Percentiles rank a stretch among this genome's conserved stretches.
Conservation (phyloP, 2,888 invertebrate species). For the Acanthosoma haemorrhoidale region DNA sequence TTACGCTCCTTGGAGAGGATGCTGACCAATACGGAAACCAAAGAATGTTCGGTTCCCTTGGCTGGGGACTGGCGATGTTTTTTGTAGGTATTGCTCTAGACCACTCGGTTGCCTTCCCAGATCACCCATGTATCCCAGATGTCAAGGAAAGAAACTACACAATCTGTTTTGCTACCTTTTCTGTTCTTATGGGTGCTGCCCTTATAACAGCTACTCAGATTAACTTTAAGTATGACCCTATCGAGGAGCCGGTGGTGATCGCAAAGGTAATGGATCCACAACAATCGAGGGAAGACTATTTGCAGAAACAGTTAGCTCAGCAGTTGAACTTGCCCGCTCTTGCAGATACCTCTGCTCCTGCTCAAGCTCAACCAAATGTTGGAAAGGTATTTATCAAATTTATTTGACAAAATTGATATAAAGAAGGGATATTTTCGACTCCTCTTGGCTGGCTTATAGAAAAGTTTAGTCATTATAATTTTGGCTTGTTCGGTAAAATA, state of each 20-base stretch:
- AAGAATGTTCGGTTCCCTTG: slow-evolving; percentile 95
- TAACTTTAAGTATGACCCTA: slow-evolving; percentile 52
- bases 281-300: slow-evolving; percentile 63
- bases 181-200: slow-evolving; percentile 90
- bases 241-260: slow-evolving; percentile 45
- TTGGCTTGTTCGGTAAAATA: too few relatives aligned
- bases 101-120: slow-evolving; percentile 91
- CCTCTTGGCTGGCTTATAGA: too few relatives aligned
- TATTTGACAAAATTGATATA: too few relatives aligned
- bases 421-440: too few relatives aligned
- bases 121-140: slow-evolving; percentile 81
- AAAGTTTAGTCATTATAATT: too few relatives aligned
- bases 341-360: slow-evolving; percentile 55
- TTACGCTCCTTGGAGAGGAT: slow-evolving; percentile 82
- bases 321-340: slow-evolving; percentile 76
- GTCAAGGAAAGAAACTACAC: slow-evolving; percentile 95
- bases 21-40: slow-evolving; percentile 89
- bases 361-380: slow-evolving; percentile 46
- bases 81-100: slow-evolving; percentile 94
- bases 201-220: slow-evolving; percentile 87
- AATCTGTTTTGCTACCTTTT: slow-evolving; percentile 96
- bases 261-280: slow-evolving; percentile 50
- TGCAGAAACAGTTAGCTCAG: slow-evolving; percentile 77
- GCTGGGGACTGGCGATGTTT: slow-evolving; percentile 99
- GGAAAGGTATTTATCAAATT: slow-evolving; percentile 39